Percentiles rank a stretch among this genome's conserved stretches.
Evolutionary conservation across 1,140 invertebrate genomes (phyloP).

Genomic region (Trachelipus rathkii): DNA sequence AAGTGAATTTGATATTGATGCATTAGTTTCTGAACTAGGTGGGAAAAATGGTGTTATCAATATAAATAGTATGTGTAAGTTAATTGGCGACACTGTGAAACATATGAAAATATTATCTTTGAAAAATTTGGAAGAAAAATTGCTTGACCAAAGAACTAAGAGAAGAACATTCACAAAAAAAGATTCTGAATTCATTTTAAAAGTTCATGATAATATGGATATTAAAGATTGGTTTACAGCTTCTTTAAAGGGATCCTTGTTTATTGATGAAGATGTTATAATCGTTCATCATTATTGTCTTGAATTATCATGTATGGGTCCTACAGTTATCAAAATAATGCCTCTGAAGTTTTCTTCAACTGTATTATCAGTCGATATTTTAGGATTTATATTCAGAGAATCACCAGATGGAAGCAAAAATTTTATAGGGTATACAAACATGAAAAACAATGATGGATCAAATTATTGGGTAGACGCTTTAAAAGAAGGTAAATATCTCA

Average conservation of each 20-base stretch:
- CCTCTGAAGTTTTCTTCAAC: constrained; percentile 29
- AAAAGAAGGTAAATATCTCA: constrained; percentile 42
- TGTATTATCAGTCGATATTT: constrained; percentile 34
- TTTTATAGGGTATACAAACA: constrained; percentile 38
- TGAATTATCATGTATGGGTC: constrained; percentile 35
- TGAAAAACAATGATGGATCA: constrained; percentile 37
- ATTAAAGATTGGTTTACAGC: constrained; percentile 34
- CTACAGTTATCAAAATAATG: constrained; percentile 37
- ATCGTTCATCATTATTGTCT: constrained; percentile 40
- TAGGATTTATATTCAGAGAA: constrained; percentile 41
- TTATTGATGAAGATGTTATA: constrained; percentile 37
- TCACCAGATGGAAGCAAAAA: constrained; percentile 37
- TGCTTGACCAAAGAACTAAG: constrained; percentile 35
- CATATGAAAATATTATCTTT: constrained; percentile 39
- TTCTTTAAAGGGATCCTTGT: constrained; percentile 36
- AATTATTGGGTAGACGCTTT: constrained; percentile 38
- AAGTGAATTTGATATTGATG: constrained; percentile 34
- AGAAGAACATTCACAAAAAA: constrained; percentile 40
- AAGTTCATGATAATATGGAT: constrained; percentile 14
- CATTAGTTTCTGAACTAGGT: constrained; percentile 36
- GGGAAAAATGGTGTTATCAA: constrained; percentile 30
- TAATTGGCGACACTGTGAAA: constrained; percentile 38
- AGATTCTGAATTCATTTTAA: constrained; percentile 27
- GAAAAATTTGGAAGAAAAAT: constrained; percentile 39
- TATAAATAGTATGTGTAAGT: constrained; percentile 31